Evolutionary conservation across 37 sponge, comb jelly and placozoan genomes (phyloP), one percentile per base, ranked within the genome.

Genomic region (Haliclona indistincta): DNA sequence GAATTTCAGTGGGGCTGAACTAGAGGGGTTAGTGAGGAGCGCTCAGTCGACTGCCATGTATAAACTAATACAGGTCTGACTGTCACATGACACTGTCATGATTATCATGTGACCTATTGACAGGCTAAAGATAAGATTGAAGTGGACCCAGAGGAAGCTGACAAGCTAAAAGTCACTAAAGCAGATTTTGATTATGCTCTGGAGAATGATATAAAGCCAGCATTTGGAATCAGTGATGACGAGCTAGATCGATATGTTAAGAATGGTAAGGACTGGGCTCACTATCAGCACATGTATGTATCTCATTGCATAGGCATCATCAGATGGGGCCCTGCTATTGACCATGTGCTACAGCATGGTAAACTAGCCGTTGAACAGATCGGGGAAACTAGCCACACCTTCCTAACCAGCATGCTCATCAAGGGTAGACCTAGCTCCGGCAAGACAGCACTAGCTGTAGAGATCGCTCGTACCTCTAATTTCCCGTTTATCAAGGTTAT

Each of bases 1-100:
- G 54, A 99, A 99, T 87, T 99, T 99, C 83, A 90, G 87, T 75
- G 99, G 99, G 23, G 99, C 99, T 29, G 99, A 99, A 73, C 60
- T 99, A 8, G 99, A 99, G 63, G 96, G 99, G 1, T 78, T 99
- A 2, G 97, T 99, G 0, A 64, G 96, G 2, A 82, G 89, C 56
- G 99, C 99, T 20, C 83, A 80, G 52, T 51, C 91, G 45, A 91
- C 87, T 7, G 94, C 97, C 70, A 93, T 99, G 89, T 93, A 99
- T 54, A 78, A 78, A n/a, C 68, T 85, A 4, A 87, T 96, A n/a
- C 22, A 6, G 6, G 42, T 71, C 56, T 15, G 37, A 29, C 38
- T 43, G 20, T 25, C 17, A 17, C 54, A 17, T 71, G 4, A 49
- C 8, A 25, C 32, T 70, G 52, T 8, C 7, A 20, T 29, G 7